A percentile compares a stretch with the other conserved stretches of the same genome.
Conservation (phyloP, 2,797 vertebrate species). For the Lepus oiostolus region DNA sequence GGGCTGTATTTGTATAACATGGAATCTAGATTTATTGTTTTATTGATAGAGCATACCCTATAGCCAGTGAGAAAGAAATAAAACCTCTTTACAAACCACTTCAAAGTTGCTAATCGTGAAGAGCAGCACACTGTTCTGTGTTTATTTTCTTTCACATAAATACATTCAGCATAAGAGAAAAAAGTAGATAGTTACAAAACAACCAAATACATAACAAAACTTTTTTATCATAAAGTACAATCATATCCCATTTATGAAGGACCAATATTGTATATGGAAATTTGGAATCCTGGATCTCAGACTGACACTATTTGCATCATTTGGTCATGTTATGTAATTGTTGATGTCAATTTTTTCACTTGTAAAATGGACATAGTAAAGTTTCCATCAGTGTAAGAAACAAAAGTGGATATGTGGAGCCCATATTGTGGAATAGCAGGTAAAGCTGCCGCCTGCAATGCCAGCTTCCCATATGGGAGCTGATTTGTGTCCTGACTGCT, state of each 20-base stretch:
- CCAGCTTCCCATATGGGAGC: too few species aligned
- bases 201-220: neutral
- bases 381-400: neutral
- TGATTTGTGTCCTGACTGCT: too few species aligned
- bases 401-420: neutral
- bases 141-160: neutral
- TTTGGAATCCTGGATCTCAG: neutral
- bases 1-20: neutral
- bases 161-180: neutral
- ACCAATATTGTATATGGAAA: neutral
- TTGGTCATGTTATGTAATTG: neutral
- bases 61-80: neutral
- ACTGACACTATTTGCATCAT: neutral
- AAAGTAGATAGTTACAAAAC: neutral
- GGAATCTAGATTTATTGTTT: slow-evolving; percentile 3
- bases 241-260: neutral
- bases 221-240: neutral
- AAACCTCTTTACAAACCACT: neutral
- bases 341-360: neutral
- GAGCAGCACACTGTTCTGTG: neutral
- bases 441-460: too few species aligned
- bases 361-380: neutral
- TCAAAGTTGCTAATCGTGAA: neutral
- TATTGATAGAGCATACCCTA: neutral
- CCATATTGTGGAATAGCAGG: too few species aligned